Percentiles rank a stretch among this genome's conserved stretches.
Conservation (phyloP, 2,113 vertebrate species). For the Girardinichthys multiradiatus region DNA sequence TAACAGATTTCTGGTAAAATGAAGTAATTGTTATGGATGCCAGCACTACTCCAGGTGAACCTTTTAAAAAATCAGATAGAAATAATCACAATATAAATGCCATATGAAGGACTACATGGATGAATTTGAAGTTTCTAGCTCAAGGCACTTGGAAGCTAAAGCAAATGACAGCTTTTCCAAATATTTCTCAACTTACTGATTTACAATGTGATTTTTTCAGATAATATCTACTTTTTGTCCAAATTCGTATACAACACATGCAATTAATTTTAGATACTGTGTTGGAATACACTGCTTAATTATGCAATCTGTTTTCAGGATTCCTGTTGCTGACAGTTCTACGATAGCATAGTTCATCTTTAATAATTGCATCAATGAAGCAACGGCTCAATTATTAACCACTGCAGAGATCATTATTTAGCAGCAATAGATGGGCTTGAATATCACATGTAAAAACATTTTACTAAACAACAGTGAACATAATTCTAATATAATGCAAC, state of each 20-base stretch:
- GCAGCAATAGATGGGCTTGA: neutral
- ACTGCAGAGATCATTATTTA: neutral
- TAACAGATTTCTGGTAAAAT: no score
- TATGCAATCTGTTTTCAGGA: neutral
- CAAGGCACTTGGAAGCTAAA: neutral
- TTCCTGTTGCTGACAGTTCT: neutral
- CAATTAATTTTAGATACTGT: neutral
- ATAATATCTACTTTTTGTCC: neutral
- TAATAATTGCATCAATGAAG: neutral
- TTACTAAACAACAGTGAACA: neutral
- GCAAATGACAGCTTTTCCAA: neutral
- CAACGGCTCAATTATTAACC: neutral
- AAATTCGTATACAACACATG: neutral
- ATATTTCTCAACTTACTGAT: neutral
- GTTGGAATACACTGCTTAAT: neutral
- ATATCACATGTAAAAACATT: neutral
- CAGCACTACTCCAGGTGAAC: no score
- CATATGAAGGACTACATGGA: neutral
- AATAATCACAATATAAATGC: neutral
- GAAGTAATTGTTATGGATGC: no score
- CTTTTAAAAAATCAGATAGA: neutral
- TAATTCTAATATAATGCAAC: neutral
- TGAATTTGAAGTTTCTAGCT: neutral
- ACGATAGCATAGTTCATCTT: neutral
- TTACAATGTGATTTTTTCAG: neutral